phyloP scores from a whole-genome alignment of 1,140 invertebrate genomes.

The Sycophila sp. region DNA sequence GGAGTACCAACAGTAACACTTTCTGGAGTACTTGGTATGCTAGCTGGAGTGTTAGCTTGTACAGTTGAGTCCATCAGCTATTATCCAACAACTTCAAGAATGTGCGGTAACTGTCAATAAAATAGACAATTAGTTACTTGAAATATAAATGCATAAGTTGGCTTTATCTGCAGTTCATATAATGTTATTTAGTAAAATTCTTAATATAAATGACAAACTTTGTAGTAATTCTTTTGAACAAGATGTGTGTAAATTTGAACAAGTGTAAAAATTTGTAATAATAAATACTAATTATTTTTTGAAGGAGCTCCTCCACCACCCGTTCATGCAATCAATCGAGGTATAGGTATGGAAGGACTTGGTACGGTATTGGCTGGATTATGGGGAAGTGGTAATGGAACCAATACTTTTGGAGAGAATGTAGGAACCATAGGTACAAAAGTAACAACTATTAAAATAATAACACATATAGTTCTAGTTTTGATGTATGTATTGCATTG shows the following conservation, averaged over 20 bases:
- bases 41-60: slow-evolving; percentile 85
- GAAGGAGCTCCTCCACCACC: slow-evolving; percentile 82
- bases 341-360: slow-evolving; percentile 84
- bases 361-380: slow-evolving; percentile 84
- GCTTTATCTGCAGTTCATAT: no score
- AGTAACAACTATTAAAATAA: slow-evolving; percentile 59
- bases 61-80: slow-evolving; percentile 90
- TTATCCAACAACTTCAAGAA: slow-evolving; percentile 86
- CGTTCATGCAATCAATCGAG: slow-evolving; percentile 86
- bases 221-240: no score
- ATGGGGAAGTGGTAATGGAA: slow-evolving; percentile 86
- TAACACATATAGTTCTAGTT: slow-evolving; percentile 37
- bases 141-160: background rate
- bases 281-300: no score
- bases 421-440: slow-evolving; percentile 83
- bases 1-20: slow-evolving; percentile 81
- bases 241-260: no score
- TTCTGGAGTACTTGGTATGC: slow-evolving; percentile 82
- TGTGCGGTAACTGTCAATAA: slow-evolving; percentile 71
- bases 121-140: background rate
- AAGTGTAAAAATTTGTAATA: no score
- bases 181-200: no score
- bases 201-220: no score
- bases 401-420: slow-evolving; percentile 90
- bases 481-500: background rate